Evolutionary conservation across 1,140 invertebrate species (phyloP).

Genomic region (Chironomus striatipennis): DNA sequence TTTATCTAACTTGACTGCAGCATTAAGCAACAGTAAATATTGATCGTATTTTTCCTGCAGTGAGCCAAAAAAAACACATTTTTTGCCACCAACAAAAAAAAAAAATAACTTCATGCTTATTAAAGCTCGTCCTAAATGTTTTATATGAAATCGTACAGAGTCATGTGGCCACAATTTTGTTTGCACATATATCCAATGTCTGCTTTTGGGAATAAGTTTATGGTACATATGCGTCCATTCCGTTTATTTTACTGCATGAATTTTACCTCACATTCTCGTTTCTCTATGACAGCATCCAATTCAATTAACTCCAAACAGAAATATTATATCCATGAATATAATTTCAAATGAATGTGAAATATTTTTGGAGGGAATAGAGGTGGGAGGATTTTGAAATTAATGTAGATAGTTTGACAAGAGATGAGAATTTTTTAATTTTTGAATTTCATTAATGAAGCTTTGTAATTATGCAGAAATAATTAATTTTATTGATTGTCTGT

Average conservation of each 20-base stretch:
- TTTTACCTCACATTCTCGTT: not conserved
- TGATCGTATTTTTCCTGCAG: too few species aligned
- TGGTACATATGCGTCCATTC: not conserved
- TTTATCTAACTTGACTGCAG: too few species aligned
- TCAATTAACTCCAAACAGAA: not conserved
- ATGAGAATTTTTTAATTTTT: not conserved
- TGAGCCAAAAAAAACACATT: too few species aligned
- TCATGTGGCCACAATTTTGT: not conserved
- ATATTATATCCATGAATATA: not conserved
- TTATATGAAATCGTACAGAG: not conserved
- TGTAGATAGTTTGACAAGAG: not conserved
- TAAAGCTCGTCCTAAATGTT: not conserved
- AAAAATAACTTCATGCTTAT: not conserved
- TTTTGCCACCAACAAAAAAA: too few species aligned
- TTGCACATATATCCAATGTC: not conserved
- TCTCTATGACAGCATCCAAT: slow-evolving; percentile 2
- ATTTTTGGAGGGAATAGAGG: too few species aligned
- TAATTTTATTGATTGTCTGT: not conserved
- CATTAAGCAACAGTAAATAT: too few species aligned
- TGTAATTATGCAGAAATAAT: not conserved
- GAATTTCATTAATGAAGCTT: not conserved
- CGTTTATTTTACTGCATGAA: too few species aligned
- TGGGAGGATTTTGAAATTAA: too few species aligned
- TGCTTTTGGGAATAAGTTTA: not conserved
- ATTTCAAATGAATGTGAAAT: too few species aligned